phyloP scores from a whole-genome alignment of 2,113 vertebrate species.

The Ibidorhyncha struthersii region DNA sequence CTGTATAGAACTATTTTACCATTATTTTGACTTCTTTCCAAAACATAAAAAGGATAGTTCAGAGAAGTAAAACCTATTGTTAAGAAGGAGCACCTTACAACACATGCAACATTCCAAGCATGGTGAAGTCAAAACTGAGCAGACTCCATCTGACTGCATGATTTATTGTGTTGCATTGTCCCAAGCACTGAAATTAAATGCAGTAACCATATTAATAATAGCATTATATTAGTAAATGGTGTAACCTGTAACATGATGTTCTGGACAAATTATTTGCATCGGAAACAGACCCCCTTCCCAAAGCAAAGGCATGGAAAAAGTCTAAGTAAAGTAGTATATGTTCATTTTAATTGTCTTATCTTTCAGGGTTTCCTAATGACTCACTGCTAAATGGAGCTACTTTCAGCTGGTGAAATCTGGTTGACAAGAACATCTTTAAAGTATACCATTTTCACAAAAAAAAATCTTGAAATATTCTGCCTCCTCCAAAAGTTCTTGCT shows the following conservation, averaged over 20 bases:
- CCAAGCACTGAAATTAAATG: background rate
- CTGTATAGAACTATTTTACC: background rate
- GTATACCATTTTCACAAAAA: background rate
- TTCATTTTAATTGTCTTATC: background rate
- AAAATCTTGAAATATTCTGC: background rate
- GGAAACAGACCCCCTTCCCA: accelerated
- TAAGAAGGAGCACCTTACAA: background rate
- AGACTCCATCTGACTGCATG: background rate
- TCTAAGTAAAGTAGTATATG: background rate
- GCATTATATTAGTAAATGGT: background rate
- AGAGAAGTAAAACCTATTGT: background rate
- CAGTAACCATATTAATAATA: background rate
- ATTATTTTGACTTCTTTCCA: background rate
- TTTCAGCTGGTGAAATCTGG: background rate
- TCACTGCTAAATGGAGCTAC: background rate
- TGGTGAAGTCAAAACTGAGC: background rate
- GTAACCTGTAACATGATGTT: background rate
- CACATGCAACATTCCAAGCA: background rate
- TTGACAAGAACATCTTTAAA: background rate
- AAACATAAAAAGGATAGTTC: background rate
- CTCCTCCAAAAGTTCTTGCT: background rate
- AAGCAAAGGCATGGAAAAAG: background rate
- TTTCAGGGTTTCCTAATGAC: background rate
- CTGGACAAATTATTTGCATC: background rate
- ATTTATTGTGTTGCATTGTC: background rate